These are phyloP conservation scores for Strigamia crassipes DNA, from an alignment of 2,888 invertebrate genomes.

Conservation along the genomic window DNA sequence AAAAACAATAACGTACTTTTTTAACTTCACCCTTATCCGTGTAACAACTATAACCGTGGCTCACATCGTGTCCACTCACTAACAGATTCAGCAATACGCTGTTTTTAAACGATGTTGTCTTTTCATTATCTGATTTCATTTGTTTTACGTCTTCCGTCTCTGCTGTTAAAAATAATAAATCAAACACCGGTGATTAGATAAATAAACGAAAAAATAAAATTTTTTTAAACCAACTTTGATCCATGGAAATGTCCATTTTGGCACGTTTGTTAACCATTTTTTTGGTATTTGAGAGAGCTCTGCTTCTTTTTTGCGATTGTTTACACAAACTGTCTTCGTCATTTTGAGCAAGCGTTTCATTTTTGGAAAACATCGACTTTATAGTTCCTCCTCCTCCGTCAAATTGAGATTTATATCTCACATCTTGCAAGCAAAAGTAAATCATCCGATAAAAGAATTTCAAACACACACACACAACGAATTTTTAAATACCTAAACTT, in stretches of 20 bases:
- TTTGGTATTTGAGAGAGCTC: slow-evolving; percentile 9
- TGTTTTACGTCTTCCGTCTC: neutral
- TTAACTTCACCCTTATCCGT: slow-evolving; percentile 57
- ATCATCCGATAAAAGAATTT: neutral
- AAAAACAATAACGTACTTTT: slow-evolving; percentile 30
- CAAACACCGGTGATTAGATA: neutral
- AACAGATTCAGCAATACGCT: slow-evolving; percentile 92
- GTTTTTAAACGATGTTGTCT: slow-evolving; percentile 54
- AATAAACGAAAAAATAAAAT: neutral
- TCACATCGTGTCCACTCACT: slow-evolving; percentile 92
- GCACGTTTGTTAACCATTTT: slow-evolving; percentile 3
- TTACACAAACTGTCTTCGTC: neutral
- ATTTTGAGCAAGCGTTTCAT: neutral
- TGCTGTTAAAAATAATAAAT: neutral
- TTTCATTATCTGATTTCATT: neutral
- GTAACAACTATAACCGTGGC: slow-evolving; percentile 87
- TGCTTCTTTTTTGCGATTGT: slow-evolving; percentile 7
- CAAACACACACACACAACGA: neutral
- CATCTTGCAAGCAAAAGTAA: neutral
- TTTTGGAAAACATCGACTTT: neutral
- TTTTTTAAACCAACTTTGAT: neutral
- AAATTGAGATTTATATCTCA: neutral
- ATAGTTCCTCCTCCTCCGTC: neutral
- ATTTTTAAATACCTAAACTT: neutral
- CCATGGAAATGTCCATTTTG: slow-evolving; percentile 8